A percentile compares a stretch with the other conserved stretches of the same genome.
Evolutionary conservation across 2,113 vertebrate genomes (phyloP).

Genomic region (Colius striatus): DNA sequence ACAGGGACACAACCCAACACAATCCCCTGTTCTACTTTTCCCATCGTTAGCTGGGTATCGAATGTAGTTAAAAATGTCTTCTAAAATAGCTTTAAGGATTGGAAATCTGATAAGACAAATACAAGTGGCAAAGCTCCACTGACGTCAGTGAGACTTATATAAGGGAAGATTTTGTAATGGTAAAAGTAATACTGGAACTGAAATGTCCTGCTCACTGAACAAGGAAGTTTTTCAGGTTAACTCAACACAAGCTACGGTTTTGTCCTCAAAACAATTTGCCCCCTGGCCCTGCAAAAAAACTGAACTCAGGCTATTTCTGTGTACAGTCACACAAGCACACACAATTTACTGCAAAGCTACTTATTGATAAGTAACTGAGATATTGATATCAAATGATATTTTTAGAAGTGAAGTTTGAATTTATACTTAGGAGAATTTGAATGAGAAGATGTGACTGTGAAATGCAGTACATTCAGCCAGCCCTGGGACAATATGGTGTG

Average conservation of each 20-base stretch:
- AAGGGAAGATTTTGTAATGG: constrained; percentile 66
- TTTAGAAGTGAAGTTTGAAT: background rate
- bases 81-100: constrained; percentile 62
- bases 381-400: background rate
- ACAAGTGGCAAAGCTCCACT: constrained; percentile 60
- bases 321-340: background rate
- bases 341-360: background rate
- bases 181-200: constrained; percentile 36
- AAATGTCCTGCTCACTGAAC: constrained; percentile 28
- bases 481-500: constrained; percentile 38
- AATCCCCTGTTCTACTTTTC: background rate
- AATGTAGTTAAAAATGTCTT: constrained; percentile 11
- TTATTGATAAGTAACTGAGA: background rate
- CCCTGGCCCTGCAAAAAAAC: background rate
- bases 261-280: background rate
- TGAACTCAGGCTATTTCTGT: background rate
- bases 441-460: background rate
- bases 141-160: constrained; percentile 62
- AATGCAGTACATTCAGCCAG: constrained; percentile 19
- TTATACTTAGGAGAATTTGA: background rate
- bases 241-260: constrained; percentile 29
- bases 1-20: background rate
- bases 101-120: constrained; percentile 69
- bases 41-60: background rate
- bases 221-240: constrained; percentile 53